These are phyloP conservation scores for Schizaphis graminum DNA, from an alignment of 2,888 invertebrate genomes.

Conservation along the genomic window DNA sequence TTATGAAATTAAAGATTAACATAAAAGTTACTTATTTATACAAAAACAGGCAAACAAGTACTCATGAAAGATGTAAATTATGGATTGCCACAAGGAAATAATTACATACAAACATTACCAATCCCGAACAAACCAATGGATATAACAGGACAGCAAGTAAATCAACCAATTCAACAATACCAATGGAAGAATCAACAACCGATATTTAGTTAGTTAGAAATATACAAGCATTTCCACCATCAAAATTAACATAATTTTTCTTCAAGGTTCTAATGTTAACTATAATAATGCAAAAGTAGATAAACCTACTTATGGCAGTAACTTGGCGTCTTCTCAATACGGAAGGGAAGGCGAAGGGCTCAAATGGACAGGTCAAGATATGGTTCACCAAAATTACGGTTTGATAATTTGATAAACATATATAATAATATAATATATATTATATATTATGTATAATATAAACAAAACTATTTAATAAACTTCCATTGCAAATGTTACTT, in stretches of 20 bases:
- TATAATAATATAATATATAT: neutral
- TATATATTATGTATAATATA: too few relatives aligned
- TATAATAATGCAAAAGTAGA: slow-evolving; percentile 56
- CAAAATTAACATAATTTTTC: neutral
- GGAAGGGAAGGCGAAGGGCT: slow-evolving; percentile 62
- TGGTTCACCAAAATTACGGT: slow-evolving; percentile 57
- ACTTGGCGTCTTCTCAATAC: slow-evolving; percentile 41
- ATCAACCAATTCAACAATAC: slow-evolving; percentile 49
- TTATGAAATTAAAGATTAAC: neutral
- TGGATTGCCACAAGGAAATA: slow-evolving; percentile 45
- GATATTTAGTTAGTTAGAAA: slow-evolving; percentile 48
- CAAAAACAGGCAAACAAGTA: slow-evolving; percentile 47
- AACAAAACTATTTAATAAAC: too few relatives aligned
- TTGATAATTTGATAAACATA: neutral
- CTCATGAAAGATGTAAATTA: slow-evolving; percentile 42
- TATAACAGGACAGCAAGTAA: slow-evolving; percentile 39
- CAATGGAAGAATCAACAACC: slow-evolving; percentile 63
- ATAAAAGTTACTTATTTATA: neutral
- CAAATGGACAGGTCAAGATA: slow-evolving; percentile 55
- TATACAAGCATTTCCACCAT: neutral
- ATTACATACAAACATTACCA: slow-evolving; percentile 49
- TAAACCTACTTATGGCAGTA: slow-evolving; percentile 26
- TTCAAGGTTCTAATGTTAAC: slow-evolving; percentile 50
- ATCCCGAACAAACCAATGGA: slow-evolving; percentile 51
- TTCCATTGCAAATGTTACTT: too few relatives aligned